phyloP scores from a whole-genome alignment of 2,113 vertebrate species.

The Rutilus rutilus region DNA sequence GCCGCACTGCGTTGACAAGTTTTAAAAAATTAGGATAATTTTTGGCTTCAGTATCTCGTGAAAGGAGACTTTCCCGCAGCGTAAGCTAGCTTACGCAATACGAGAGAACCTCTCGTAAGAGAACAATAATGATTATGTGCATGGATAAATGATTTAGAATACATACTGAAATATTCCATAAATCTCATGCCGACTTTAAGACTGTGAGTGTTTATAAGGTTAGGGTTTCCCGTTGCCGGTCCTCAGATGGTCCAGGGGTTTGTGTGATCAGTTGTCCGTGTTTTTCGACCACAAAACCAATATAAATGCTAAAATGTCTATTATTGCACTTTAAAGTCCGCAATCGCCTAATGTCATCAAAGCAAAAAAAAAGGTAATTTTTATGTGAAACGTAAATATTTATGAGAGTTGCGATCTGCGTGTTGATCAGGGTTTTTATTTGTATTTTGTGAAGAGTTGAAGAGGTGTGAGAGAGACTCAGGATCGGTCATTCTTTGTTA shows the following conservation, averaged over 20 bases:
- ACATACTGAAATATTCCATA: too few relatives aligned
- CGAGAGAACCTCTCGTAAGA: too few relatives aligned
- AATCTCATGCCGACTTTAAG: too few relatives aligned
- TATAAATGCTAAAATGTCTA: constrained; percentile 83
- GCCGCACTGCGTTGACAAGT: too few relatives aligned
- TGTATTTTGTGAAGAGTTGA: constrained; percentile 33
- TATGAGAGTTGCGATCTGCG: constrained; percentile 70
- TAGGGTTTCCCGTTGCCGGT: constrained; percentile 56
- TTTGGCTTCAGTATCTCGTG: too few relatives aligned
- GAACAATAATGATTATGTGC: too few relatives aligned
- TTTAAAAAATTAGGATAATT: too few relatives aligned
- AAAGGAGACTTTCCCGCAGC: too few relatives aligned
- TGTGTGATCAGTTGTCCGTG: constrained; percentile 68
- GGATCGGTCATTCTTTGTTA: neutral
- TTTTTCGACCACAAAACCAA: constrained; percentile 74
- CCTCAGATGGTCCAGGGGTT: constrained; percentile 52
- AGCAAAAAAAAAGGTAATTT: constrained; percentile 61
- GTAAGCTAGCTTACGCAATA: too few relatives aligned
- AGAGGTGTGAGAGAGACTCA: constrained; percentile 1
- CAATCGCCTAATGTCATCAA: constrained; percentile 77
- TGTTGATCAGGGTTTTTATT: constrained; percentile 62
- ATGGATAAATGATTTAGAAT: too few relatives aligned
- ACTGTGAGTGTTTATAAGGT: constrained; percentile 70
- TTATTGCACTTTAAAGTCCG: constrained; percentile 78
- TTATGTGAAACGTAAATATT: constrained; percentile 76